Conservation (phyloP, 2,113 vertebrate species). For the Speoplatyrhinus poulsoni region DNA sequence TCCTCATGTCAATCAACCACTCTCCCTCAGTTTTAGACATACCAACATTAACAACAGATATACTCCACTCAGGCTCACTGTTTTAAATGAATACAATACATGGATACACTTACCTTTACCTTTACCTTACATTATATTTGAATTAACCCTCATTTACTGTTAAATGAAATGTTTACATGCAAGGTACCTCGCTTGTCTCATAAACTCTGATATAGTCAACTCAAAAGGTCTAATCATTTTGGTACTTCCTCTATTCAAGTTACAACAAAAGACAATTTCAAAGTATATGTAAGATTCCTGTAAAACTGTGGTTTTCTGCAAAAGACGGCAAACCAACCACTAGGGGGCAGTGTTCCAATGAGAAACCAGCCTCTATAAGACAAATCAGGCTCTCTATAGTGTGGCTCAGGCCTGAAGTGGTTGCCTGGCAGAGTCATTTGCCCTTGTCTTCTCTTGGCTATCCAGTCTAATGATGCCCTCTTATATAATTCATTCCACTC, state of each 20-base stretch:
- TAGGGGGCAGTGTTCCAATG: slow-evolving; percentile 63
- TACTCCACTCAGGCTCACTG: too few relatives aligned
- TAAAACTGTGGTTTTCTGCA: not conserved
- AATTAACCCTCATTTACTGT: too few relatives aligned
- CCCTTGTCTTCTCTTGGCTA: slow-evolving; percentile 16
- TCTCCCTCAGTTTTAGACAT: not conserved
- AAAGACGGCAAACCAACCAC: slow-evolving; percentile 23
- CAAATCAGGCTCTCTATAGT: slow-evolving; percentile 5
- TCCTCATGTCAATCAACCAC: not conserved
- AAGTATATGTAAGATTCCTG: too few relatives aligned
- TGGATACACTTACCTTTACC: too few relatives aligned
- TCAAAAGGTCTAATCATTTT: too few relatives aligned
- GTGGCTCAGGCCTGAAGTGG: slow-evolving; percentile 26
- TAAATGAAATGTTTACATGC: too few relatives aligned
- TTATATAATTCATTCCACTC: slow-evolving; percentile 19
- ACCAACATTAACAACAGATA: not conserved
- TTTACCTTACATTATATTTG: too few relatives aligned
- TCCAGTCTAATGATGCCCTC: slow-evolving; percentile 17
- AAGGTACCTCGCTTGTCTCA: too few relatives aligned
- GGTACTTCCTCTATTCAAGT: too few relatives aligned
- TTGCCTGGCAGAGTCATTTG: slow-evolving; percentile 18
- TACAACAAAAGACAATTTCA: too few relatives aligned
- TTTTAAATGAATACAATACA: too few relatives aligned
- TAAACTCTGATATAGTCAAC: too few relatives aligned
- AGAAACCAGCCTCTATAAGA: slow-evolving; percentile 17